Conservation (phyloP, 1,140 invertebrate genomes). For the Panagrolaimus sp. region DNA sequence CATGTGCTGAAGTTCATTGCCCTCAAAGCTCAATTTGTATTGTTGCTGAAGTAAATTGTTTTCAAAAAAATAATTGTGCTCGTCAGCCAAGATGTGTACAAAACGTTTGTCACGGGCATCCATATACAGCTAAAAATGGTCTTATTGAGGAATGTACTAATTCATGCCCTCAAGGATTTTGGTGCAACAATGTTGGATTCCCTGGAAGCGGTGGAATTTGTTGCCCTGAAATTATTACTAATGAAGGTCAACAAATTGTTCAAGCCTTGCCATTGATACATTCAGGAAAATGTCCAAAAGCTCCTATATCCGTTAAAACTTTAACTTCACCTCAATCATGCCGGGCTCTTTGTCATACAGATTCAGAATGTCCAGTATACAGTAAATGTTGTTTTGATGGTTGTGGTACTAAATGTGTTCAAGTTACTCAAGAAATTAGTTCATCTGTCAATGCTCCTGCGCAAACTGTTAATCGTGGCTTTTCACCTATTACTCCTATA, state of each 20-base stretch:
- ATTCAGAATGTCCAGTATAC: slow-evolving; percentile 34
- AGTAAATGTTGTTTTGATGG: slow-evolving; percentile 49
- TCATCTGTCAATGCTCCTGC: background rate
- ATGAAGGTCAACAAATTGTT: background rate
- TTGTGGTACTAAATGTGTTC: slow-evolving; percentile 32
- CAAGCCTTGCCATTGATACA: slow-evolving; percentile 11
- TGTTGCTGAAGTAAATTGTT: slow-evolving; percentile 40
- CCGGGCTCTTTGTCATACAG: slow-evolving; percentile 29
- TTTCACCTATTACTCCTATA: background rate
- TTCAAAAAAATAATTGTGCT: slow-evolving; percentile 35
- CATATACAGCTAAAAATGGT: slow-evolving; percentile 10
- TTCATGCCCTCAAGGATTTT: slow-evolving; percentile 38
- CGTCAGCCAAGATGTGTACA: background rate
- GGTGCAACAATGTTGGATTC: slow-evolving; percentile 44
- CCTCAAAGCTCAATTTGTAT: slow-evolving; percentile 35
- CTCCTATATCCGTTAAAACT: slow-evolving; percentile 22
- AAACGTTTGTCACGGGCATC: slow-evolving; percentile 38
- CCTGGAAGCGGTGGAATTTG: slow-evolving; percentile 29
- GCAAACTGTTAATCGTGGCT: background rate
- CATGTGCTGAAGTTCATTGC: slow-evolving; percentile 44
- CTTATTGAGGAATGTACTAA: slow-evolving; percentile 34
- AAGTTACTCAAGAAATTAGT: slow-evolving; percentile 24
- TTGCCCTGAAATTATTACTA: slow-evolving; percentile 22
- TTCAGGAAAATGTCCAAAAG: slow-evolving; percentile 30
- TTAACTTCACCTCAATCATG: slow-evolving; percentile 15